Evolutionary conservation across 2,888 invertebrate species (phyloP).

Genomic region (Deladenus siricidicola): DNA sequence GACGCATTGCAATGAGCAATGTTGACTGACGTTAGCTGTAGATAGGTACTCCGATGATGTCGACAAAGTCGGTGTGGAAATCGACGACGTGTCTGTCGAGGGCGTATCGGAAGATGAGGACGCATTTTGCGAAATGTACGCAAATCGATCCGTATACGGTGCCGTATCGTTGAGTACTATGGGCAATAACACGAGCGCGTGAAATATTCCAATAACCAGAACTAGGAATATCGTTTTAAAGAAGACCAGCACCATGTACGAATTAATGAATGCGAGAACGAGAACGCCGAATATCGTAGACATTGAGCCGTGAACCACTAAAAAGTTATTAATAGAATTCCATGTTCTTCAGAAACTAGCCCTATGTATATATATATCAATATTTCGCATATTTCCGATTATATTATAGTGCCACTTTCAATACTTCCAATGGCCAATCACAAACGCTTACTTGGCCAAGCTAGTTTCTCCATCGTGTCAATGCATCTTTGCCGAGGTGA

Average conservation of each 20-base stretch:
- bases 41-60: background rate
- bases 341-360: no score
- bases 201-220: constrained; percentile 62
- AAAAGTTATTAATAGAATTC: no score
- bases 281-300: constrained; percentile 82
- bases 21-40: no score
- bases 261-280: constrained; percentile 77
- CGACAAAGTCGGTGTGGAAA: background rate
- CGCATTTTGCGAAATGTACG: no score
- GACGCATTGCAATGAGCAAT: no score
- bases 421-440: background rate
- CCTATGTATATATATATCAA: no score
- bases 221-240: constrained; percentile 94
- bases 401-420: no score
- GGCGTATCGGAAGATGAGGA: background rate
- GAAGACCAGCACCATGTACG: constrained; percentile 76
- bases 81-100: background rate
- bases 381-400: no score
- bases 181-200: constrained; percentile 80
- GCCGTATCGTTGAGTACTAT: constrained; percentile 51
- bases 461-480: constrained; percentile 50
- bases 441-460: constrained; percentile 46
- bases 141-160: constrained; percentile 41
- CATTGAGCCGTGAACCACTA: constrained; percentile 75
- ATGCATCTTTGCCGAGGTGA: constrained; percentile 64